These are phyloP conservation scores for Babyrousa celebensis DNA, from an alignment of 2,797 vertebrate genomes.

Conservation along the genomic window DNA sequence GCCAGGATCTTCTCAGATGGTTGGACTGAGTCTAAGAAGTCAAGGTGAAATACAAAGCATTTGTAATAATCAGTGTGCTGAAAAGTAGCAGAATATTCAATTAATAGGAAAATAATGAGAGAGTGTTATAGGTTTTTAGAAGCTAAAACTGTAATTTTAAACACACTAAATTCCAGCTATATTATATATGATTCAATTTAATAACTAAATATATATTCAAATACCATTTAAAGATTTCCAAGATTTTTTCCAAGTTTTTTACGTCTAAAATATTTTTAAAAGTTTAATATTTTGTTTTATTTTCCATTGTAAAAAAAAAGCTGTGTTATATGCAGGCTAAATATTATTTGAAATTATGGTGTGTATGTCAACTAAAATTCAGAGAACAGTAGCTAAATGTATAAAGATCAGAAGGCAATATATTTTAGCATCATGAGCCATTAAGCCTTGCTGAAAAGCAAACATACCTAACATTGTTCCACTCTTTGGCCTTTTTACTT, in stretches of 20 bases:
- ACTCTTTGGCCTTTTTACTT: not conserved
- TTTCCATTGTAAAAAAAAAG: not conserved
- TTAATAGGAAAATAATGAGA: not conserved
- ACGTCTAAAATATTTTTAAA: not conserved
- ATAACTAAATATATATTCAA: no score
- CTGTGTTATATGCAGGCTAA: not conserved
- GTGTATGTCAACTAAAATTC: not conserved
- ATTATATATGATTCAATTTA: no score
- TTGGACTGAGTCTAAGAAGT: not conserved
- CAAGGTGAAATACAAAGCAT: not conserved
- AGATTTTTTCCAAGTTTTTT: no score
- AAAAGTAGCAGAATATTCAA: not conserved
- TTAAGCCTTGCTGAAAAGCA: not conserved
- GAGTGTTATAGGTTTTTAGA: not conserved
- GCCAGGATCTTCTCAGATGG: not conserved
- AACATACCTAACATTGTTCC: not conserved
- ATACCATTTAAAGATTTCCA: no score
- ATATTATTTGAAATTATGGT: not conserved
- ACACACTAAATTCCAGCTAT: no score
- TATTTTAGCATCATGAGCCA: not conserved
- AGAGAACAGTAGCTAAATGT: not conserved
- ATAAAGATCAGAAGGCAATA: not conserved
- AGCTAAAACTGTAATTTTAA: not conserved
- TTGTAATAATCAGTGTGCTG: not conserved
- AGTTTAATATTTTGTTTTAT: not conserved